Percentiles rank a stretch among this genome's conserved stretches.
Conservation (phyloP, 2,888 invertebrate species). For the Cecidostiba fungosa region DNA sequence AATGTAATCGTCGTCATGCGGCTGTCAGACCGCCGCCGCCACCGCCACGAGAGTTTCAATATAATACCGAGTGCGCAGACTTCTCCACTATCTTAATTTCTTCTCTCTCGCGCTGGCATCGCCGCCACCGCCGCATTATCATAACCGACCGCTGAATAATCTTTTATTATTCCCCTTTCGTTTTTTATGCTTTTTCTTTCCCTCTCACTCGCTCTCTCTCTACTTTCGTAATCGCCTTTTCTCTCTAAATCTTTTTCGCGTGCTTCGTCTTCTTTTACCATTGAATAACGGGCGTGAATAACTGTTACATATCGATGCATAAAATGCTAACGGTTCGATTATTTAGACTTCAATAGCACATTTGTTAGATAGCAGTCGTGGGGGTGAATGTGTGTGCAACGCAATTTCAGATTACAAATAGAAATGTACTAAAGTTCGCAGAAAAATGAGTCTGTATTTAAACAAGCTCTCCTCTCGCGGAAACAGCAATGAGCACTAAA, state of each 20-base stretch:
- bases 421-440: no score
- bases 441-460: conserved; percentile 9
- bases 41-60: conserved; percentile 57
- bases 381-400: no score
- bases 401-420: no score
- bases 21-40: conserved; percentile 26
- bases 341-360: no score
- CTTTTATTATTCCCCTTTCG: conserved; percentile 68
- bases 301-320: no score
- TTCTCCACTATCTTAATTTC: conserved; percentile 71
- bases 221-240: neutral
- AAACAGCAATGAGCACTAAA: conserved; percentile 34
- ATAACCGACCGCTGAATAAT: conserved; percentile 72
- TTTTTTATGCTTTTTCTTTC: neutral
- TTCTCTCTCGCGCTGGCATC: conserved; percentile 49
- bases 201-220: neutral
- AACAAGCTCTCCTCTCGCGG: conserved; percentile 27
- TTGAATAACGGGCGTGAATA: no score
- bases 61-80: conserved; percentile 51
- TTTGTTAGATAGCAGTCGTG: no score
- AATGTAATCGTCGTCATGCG: conserved; percentile 56
- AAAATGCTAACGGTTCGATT: no score
- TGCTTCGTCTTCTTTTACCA: conserved; percentile 38
- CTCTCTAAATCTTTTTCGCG: conserved; percentile 22
- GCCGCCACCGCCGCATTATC: conserved; percentile 67